These are phyloP conservation scores for Diacarnus erythraeanus DNA, from an alignment of 37 sponge, comb jelly and placozoan genomes.

Conservation along the genomic window DNA sequence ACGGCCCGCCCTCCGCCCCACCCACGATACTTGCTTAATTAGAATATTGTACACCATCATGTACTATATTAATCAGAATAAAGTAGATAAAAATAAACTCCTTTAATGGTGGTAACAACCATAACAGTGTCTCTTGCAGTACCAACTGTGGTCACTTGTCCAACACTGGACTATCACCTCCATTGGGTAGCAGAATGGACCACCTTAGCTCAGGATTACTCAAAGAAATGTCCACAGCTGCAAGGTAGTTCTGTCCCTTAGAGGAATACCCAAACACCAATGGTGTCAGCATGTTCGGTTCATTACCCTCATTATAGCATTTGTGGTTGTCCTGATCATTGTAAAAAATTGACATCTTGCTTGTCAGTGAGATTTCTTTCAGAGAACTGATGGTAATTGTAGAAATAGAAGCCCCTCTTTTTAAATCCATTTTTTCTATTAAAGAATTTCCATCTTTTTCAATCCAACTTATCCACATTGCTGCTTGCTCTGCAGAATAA, in stretches of 20 bases:
- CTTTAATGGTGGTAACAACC: neutral
- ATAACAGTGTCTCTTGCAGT: neutral
- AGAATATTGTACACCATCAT: too few species aligned
- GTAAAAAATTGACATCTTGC: neutral
- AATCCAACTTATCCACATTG: neutral
- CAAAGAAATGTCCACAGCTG: constrained; percentile 8
- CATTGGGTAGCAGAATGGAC: neutral
- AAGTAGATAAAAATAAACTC: neutral
- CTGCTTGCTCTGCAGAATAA: neutral
- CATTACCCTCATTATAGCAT: neutral
- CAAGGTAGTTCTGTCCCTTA: neutral
- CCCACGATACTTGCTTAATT: too few species aligned
- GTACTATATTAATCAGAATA: neutral
- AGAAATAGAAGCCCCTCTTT: neutral
- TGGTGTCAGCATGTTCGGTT: neutral
- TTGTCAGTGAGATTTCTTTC: neutral
- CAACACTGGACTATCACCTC: neutral
- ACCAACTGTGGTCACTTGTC: constrained; percentile 9
- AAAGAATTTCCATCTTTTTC: neutral
- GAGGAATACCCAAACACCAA: constrained; percentile 5
- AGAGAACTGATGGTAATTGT: neutral
- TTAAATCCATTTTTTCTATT: neutral
- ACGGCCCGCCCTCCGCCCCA: too few species aligned
- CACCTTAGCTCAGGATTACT: neutral
- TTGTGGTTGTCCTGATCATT: neutral